Conservation (phyloP, 2,113 vertebrate species). For the Hippocampus abdominalis region DNA sequence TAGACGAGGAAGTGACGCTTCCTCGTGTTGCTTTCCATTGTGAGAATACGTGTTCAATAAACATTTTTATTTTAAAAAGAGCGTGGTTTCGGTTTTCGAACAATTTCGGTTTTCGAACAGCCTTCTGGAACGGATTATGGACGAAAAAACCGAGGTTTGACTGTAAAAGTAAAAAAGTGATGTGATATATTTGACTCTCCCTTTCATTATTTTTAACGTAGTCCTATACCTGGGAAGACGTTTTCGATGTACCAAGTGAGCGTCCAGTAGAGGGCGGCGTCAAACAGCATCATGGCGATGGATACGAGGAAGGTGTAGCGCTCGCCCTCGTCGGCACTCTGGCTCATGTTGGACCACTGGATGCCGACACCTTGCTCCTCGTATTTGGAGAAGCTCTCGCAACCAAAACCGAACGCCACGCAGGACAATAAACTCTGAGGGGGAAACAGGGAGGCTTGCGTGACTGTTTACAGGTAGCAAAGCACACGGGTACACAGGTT, state of each 20-base stretch:
- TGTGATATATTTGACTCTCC: no score
- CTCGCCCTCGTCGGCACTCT: conserved; percentile 81
- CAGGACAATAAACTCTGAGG: conserved; percentile 89
- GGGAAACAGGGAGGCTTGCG: not conserved
- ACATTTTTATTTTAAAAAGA: no score
- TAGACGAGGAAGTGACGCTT: no score
- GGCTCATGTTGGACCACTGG: conserved; percentile 87
- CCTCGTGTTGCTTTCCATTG: no score
- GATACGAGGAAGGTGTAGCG: conserved; percentile 84
- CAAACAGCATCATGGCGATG: conserved; percentile 86
- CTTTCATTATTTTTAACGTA: no score
- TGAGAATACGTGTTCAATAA: no score
- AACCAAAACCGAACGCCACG: conserved; percentile 94
- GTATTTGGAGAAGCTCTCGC: conserved; percentile 86
- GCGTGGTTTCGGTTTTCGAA: no score
- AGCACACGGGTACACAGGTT: not conserved
- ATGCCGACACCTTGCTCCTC: conserved; percentile 93
- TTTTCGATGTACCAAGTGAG: conserved; percentile 97
- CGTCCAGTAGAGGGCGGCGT: conserved; percentile 80
- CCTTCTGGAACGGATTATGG: no score
- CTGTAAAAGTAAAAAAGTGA: not conserved
- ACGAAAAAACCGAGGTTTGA: no score
- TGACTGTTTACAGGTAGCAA: not conserved
- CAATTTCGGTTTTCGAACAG: no score
- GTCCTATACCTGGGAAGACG: conserved; percentile 88